Percentiles rank a stretch among this genome's conserved stretches.
Conservation (phyloP, 2,888 invertebrate genomes). For the Lasioglossum morio region DNA sequence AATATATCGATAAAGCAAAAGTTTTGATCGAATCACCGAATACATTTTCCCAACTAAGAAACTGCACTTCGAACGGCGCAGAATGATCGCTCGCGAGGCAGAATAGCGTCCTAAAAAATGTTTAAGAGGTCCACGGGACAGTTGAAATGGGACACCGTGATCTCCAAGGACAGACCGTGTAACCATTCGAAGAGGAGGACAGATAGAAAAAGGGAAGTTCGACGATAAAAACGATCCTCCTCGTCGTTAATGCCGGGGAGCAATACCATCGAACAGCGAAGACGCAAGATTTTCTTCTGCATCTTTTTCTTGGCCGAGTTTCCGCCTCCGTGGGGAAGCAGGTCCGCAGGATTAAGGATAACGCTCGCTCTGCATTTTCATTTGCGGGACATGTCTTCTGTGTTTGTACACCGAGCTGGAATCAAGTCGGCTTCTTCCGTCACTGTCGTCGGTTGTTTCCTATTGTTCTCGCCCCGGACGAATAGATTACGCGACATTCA, state of each 20-base stretch:
- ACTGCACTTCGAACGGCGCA: not conserved
- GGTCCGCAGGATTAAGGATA: not conserved
- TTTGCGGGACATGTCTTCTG: not conserved
- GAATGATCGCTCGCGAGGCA: not conserved
- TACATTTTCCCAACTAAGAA: not conserved
- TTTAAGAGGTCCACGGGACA: not conserved
- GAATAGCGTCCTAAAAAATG: not conserved
- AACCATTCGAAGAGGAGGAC: not conserved
- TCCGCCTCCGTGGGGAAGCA: not conserved
- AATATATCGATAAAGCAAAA: not conserved
- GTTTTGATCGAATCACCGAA: not conserved
- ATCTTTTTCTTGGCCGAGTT: not conserved
- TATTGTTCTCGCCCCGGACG: not conserved
- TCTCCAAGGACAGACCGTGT: not conserved
- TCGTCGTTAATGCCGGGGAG: not conserved
- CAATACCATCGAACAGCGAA: not conserved
- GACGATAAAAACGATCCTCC: not conserved
- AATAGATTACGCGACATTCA: not conserved
- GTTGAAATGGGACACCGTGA: not conserved
- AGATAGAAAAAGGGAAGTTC: not conserved
- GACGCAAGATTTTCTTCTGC: not conserved
- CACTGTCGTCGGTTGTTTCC: not conserved
- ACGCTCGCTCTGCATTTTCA: not conserved
- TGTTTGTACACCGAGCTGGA: not conserved
- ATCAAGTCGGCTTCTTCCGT: not conserved